phyloP scores from a whole-genome alignment of 1,140 invertebrate genomes.

The Olivierus martensii region DNA sequence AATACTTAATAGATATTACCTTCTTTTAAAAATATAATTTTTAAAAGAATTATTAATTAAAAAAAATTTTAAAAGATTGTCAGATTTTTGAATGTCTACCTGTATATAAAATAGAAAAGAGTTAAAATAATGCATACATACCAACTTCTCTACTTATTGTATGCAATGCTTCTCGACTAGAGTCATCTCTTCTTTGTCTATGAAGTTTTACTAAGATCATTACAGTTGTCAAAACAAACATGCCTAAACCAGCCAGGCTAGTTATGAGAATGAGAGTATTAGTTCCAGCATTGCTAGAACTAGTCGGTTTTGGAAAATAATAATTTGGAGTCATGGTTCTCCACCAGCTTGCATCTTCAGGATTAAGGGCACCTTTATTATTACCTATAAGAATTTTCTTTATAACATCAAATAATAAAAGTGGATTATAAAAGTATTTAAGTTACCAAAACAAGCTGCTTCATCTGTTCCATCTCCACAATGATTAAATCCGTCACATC shows the following conservation, averaged over 20 bases:
- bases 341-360: constrained; percentile 17
- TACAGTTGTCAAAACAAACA: constrained; percentile 18
- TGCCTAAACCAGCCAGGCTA: constrained; percentile 16
- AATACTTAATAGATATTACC: too few species aligned
- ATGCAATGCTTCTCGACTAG: constrained; percentile 10
- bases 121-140: too few species aligned
- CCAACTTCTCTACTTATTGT: constrained; percentile 16
- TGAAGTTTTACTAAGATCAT: constrained; percentile 17
- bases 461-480: constrained; percentile 79
- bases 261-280: constrained; percentile 18
- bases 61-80: too few species aligned
- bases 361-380: background rate
- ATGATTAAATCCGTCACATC: constrained; percentile 76
- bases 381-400: too few species aligned
- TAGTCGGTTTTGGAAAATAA: constrained; percentile 9
- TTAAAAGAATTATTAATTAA: too few species aligned
- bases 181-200: constrained; percentile 8
- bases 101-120: too few species aligned
- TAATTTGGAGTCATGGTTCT: constrained; percentile 18
- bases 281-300: constrained; percentile 6
- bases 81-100: too few species aligned
- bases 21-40: too few species aligned
- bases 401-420: too few species aligned
- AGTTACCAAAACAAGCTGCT: constrained; percentile 20
- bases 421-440: too few species aligned